These are phyloP conservation scores for Recurvirostra avosetta DNA, from an alignment of 2,113 vertebrate species.

Conservation along the genomic window DNA sequence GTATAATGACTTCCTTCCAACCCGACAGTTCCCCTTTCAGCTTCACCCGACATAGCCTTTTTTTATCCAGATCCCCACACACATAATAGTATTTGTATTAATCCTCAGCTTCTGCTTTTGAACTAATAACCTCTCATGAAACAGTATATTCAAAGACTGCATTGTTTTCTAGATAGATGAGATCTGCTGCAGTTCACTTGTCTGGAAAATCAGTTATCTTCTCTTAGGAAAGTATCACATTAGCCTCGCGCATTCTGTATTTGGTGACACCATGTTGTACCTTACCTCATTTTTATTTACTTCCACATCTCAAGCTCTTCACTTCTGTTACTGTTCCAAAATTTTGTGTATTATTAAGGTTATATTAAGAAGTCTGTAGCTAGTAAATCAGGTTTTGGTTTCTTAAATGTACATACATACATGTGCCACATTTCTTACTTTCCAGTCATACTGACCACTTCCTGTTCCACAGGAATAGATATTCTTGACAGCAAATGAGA, in stretches of 20 bases:
- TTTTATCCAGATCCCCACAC: neutral
- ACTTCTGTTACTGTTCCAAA: neutral
- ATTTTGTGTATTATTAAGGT: neutral
- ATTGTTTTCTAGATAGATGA: constrained; percentile 16
- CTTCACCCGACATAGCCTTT: neutral
- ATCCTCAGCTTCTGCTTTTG: neutral
- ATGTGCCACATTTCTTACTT: neutral
- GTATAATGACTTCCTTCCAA: neutral
- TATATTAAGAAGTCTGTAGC: neutral
- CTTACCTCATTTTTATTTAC: neutral
- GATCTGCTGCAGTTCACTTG: constrained; percentile 42
- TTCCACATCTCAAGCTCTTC: neutral
- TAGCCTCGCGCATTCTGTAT: neutral
- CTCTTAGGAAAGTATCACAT: neutral
- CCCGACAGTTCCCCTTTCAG: neutral
- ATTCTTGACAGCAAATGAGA: neutral
- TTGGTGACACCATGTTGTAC: neutral
- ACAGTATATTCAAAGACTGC: neutral
- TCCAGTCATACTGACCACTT: neutral
- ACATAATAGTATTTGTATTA: neutral
- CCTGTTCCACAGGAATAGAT: neutral
- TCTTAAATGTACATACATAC: neutral
- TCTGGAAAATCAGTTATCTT: constrained; percentile 52
- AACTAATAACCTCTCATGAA: neutral
- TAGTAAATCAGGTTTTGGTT: neutral